Percentiles rank a stretch among this genome's conserved stretches.
Evolutionary conservation across 2,113 vertebrate genomes (phyloP).

Genomic region (Boleophthalmus pectinirostris): DNA sequence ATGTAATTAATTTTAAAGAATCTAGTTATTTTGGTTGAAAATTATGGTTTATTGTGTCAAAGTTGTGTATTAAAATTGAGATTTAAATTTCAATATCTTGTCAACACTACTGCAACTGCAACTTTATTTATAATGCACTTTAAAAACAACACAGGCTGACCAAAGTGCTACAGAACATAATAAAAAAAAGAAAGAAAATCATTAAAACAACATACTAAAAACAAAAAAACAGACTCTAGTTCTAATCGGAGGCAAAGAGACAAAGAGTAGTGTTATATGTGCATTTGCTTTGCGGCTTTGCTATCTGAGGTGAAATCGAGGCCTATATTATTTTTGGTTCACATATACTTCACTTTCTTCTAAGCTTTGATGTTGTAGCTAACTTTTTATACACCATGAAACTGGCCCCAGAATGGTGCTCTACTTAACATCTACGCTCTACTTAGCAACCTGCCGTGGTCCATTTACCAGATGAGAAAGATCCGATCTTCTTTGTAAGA

Average conservation of each 20-base stretch:
- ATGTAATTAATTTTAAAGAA: too few species aligned
- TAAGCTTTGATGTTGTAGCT: constrained; percentile 25
- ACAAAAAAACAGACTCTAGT: too few species aligned
- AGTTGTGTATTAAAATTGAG: neutral
- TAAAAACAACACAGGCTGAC: too few species aligned
- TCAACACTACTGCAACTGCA: too few species aligned
- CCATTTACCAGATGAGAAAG: constrained; percentile 7
- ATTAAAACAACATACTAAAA: too few species aligned
- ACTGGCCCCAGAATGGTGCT: constrained; percentile 43
- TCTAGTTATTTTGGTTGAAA: too few species aligned
- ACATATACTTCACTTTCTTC: constrained; percentile 31
- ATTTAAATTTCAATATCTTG: neutral
- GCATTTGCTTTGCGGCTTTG: constrained; percentile 28
- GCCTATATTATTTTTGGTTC: constrained; percentile 39
- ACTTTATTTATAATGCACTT: too few species aligned
- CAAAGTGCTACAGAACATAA: too few species aligned
- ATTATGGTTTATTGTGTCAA: too few species aligned
- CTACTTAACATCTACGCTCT: constrained; percentile 54
- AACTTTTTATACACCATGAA: constrained; percentile 52
- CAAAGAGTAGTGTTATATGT: constrained; percentile 18
- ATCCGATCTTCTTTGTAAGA: neutral
- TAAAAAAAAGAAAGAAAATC: too few species aligned
- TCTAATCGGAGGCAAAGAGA: neutral
- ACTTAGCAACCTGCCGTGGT: constrained; percentile 31
- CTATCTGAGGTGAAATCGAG: constrained; percentile 23